Base-by-base conservation (phyloP, 2,797 vertebrate genomes). In the Babyrousa celebensis region DNA sequence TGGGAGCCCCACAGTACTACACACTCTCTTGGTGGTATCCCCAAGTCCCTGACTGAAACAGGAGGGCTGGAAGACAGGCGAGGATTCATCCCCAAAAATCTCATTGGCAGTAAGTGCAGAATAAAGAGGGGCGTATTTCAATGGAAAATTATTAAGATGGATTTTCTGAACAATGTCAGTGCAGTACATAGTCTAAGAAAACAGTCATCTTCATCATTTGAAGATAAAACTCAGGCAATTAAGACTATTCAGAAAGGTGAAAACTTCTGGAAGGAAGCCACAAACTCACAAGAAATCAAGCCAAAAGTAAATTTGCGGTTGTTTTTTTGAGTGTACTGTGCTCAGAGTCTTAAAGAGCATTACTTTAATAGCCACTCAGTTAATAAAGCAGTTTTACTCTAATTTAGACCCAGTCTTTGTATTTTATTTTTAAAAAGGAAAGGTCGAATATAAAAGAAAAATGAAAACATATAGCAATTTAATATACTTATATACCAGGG, bases 351-450 rank as follows among this genome's bases (percentile, higher is more conserved):
- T 75, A 75, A 25, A 71, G 6, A 63, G n/a, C 25, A 27, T 43
- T 16, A 5, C 17, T 71, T 86, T 77, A 63, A 43, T 21, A 74
- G 11, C 27, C 48, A 77, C 62, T 63, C 52, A 72, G 16, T 77
- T n/a, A 87, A 63, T 23, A 68, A 60, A n/a, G 9, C 12, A 7
- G 5, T 54, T 93, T 89, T 79, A 74, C 7, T 58, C 15, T 27
- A 12, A 25, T 72, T 74, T 78, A 62, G 43, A 52, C 16, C 3
- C 14, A 90, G 21, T 12, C 27, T 72, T 83, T 82, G 2, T 17
- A 63, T 60, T 65, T 62, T 85, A 74, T 36, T 84, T 68, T 70
- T 16, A 1, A 60, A 77, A 86, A 85, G 74, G n/a, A 93, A 85
- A 85, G 18, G 10, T 14, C 29, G 70, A 80, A 15, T 89, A 60